Conservation (phyloP, 2,113 vertebrate genomes). For the Himantopus leucocephalus region DNA sequence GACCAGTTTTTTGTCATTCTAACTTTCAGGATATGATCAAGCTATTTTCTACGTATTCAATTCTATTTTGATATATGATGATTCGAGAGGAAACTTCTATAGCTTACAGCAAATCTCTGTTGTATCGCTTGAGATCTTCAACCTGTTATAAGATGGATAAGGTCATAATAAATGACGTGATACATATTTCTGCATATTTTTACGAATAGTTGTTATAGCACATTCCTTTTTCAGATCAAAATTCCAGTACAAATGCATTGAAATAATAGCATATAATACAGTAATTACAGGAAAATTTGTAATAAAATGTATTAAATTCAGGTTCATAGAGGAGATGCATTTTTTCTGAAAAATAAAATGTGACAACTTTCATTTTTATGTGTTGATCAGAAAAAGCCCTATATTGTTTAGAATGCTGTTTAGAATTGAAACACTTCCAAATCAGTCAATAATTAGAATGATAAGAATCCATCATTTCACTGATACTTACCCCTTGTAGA, state of each 20-base stretch:
- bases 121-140: background rate
- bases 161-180: background rate
- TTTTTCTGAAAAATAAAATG: conserved; percentile 72
- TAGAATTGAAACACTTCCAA: conserved; percentile 70
- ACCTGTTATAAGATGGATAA: background rate
- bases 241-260: background rate
- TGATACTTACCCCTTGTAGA: conserved; percentile 61
- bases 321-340: conserved; percentile 62
- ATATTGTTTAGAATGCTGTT: conserved; percentile 65
- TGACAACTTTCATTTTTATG: conserved; percentile 69
- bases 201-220: background rate
- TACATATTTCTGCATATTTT: background rate
- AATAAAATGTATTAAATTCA: conserved; percentile 34
- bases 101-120: background rate
- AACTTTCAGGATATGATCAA: background rate
- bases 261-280: background rate
- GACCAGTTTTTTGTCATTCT: background rate
- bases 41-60: background rate
- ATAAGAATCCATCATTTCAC: conserved; percentile 73
- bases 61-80: background rate
- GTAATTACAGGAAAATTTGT: background rate
- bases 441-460: conserved; percentile 73
- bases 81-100: background rate
- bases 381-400: conserved; percentile 63
- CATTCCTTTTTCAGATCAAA: background rate